Percentiles rank a stretch among this genome's conserved stretches.
Conservation (phyloP, 1,140 invertebrate species). For the Heliconius nattereri region DNA sequence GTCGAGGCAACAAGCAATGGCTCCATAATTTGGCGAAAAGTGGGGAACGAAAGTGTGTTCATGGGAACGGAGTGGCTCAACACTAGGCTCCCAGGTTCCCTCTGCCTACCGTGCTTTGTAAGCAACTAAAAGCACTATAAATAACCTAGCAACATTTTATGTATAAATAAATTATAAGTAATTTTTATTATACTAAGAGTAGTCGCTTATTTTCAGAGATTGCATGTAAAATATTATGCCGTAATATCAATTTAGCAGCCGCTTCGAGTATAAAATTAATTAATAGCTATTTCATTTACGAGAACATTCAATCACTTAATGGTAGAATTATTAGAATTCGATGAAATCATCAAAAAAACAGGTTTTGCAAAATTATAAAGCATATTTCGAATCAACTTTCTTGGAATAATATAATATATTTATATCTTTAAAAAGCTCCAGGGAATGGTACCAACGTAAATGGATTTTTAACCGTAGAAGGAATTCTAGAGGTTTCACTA, state of each 20-base stretch:
- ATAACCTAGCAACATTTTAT: no score
- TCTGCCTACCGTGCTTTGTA: no score
- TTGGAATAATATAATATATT: neutral
- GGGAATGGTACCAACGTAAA: neutral
- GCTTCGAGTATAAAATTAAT: neutral
- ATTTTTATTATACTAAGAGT: no score
- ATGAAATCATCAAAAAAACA: neutral
- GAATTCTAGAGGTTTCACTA: neutral
- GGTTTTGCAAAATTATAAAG: neutral
- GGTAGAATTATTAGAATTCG: neutral
- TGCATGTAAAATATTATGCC: neutral
- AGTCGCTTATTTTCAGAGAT: neutral
- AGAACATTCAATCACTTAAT: neutral
- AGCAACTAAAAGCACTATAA: no score
- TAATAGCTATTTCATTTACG: neutral
- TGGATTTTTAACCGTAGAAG: slow-evolving; percentile 7
- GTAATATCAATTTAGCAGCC: neutral
- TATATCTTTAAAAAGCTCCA: neutral
- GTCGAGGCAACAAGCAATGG: no score
- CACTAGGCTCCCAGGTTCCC: no score
- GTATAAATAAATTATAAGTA: no score
- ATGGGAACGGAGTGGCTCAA: no score
- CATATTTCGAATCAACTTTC: neutral
- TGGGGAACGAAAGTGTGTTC: no score
- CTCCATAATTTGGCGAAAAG: neutral